Conservation (phyloP, 2,113 vertebrate genomes). For the Carassius gibelio region DNA sequence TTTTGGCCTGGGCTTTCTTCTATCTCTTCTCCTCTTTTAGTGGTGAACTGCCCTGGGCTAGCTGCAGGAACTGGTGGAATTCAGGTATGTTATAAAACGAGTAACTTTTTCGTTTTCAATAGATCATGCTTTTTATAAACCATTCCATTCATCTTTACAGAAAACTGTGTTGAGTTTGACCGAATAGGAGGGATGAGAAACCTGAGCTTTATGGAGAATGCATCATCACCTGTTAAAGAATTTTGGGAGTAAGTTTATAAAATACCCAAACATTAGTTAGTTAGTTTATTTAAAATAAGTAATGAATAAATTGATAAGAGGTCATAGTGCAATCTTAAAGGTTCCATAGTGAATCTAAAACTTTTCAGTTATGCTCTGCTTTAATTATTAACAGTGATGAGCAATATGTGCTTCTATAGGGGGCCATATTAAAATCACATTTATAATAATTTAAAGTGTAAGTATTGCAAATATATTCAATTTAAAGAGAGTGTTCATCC, state of each 20-base stretch:
- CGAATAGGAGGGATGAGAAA: constrained; percentile 61
- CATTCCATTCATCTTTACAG: constrained; percentile 64
- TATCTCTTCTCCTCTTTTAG: constrained; percentile 94
- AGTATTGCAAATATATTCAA: too few species aligned
- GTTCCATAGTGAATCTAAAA: not conserved
- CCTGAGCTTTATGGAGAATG: constrained; percentile 72
- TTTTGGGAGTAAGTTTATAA: constrained; percentile 93
- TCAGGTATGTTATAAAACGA: constrained; percentile 75
- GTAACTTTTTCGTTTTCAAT: too few species aligned
- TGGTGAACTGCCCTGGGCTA: constrained; percentile 87
- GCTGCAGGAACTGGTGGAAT: constrained; percentile 89
- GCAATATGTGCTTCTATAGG: not conserved
- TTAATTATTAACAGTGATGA: not conserved
- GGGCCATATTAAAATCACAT: not conserved
- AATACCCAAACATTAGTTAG: not conserved
- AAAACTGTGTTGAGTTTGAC: constrained; percentile 82
- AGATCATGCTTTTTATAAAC: not conserved
- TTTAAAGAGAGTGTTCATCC: too few species aligned
- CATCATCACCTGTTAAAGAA: constrained; percentile 88
- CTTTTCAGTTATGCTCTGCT: not conserved
- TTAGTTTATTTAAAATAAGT: not conserved
- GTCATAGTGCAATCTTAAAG: too few species aligned
- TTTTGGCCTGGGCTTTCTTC: constrained; percentile 95
- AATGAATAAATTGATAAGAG: not conserved
- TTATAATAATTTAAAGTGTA: not conserved